These are phyloP conservation scores for Drosophila dives DNA, from an alignment of 2,888 invertebrate genomes.

Conservation along the genomic window DNA sequence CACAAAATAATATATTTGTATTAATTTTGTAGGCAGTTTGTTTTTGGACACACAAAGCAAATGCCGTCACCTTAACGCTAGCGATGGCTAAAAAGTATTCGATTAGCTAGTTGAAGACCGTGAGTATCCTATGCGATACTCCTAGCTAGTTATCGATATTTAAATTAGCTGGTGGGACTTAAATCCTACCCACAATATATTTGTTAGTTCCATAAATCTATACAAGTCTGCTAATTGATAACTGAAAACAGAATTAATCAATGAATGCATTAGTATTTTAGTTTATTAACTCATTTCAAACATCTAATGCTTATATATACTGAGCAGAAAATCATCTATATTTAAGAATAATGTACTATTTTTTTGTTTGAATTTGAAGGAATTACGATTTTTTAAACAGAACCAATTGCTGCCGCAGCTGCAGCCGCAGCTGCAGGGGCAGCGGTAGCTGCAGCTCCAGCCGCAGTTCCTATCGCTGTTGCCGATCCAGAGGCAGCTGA, in stretches of 20 bases:
- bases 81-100: constrained; percentile 9
- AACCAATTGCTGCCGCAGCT: not conserved
- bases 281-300: not conserved
- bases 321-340: not conserved
- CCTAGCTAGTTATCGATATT: not conserved
- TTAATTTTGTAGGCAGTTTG: constrained; percentile 20
- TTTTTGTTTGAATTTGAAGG: not conserved
- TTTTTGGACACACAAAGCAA: constrained; percentile 48
- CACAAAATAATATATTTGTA: not conserved
- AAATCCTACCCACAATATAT: not conserved
- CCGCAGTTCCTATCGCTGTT: not conserved
- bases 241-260: not conserved
- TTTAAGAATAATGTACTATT: not conserved
- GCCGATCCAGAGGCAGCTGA: constrained; percentile 1
- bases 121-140: not conserved
- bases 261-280: not conserved
- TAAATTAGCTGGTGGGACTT: not conserved
- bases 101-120: not conserved
- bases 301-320: not conserved
- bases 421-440: not conserved
- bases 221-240: not conserved
- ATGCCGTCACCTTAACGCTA: constrained; percentile 27
- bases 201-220: not conserved
- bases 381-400: not conserved
- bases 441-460: not conserved